Evolutionary conservation across 2,888 invertebrate species (phyloP), one percentile per base, ranked within the genome.

Genomic region (Agrochola litura): DNA sequence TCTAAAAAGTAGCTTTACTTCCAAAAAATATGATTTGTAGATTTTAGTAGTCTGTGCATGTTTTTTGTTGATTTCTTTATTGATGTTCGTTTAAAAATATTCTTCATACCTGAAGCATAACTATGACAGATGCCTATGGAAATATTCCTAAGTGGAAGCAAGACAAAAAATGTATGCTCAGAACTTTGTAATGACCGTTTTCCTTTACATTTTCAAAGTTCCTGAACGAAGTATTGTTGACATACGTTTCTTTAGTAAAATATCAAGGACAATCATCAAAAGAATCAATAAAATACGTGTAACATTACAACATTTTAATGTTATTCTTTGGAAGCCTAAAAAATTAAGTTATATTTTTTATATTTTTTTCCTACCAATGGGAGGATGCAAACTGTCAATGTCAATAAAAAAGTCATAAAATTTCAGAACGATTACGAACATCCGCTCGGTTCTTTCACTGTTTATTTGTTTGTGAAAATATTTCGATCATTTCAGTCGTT

Each of bases 401-500:
- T 64, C 67, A 70, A 69, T 65, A 63, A 76, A 79, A 61, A 70
- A 58, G 75, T 81, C 77, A 77, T 58, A 30, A 25, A 43, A 81
- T 88, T 87, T 85, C 79, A 79, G 87, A 88, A 88, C 88, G 87
- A 67, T 64, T 46, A 64, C 37, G 61, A 73, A 77, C 58, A 64
- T 84, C 81, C 85, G 86, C 58, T 74, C 65, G 68, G 49, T 46
- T 58, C 74, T 14, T 73, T 64, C 46, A n/a, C 77, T 81, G 83
- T 86, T 83, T 87, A 83, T 87, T 89, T 88, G 76, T 88, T 87
- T 84, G 79, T 81, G 71, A 65, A 77, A 81, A 75, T 77, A 79
- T 82, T 86, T 80, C 70, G 43, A 76, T 76, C 66, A 46, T 63
- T 82, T 52, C 66, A 37, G 68, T 85, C 83, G 75, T 87, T 87